Percentiles rank a stretch among this genome's conserved stretches.
These are phyloP conservation scores for Odiellus spinosus DNA, from an alignment of 2,888 invertebrate species.

Conservation along the genomic window DNA sequence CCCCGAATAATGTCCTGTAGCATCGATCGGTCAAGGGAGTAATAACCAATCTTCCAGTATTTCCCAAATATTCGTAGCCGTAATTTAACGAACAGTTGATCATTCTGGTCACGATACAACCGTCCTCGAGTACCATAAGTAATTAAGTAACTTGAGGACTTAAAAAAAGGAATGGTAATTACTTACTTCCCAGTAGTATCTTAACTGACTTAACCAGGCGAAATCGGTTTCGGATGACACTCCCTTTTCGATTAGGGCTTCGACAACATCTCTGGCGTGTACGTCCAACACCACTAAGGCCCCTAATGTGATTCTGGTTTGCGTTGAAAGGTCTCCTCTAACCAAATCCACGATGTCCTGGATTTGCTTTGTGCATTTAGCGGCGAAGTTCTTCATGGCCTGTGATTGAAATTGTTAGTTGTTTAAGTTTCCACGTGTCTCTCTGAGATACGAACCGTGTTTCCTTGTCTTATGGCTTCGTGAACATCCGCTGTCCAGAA, in stretches of 20 bases:
- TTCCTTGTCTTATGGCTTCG: slow-evolving; percentile 18
- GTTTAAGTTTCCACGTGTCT: neutral
- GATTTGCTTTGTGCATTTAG: slow-evolving; percentile 57
- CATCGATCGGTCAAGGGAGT: slow-evolving; percentile 36
- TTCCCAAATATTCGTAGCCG: slow-evolving; percentile 36
- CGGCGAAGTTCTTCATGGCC: slow-evolving; percentile 45
- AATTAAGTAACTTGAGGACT: neutral
- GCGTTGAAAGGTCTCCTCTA: slow-evolving; percentile 32
- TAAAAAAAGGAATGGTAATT: neutral
- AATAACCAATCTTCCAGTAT: slow-evolving; percentile 34
- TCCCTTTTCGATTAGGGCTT: slow-evolving; percentile 24
- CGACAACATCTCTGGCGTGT: slow-evolving; percentile 33
- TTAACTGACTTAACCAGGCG: slow-evolving; percentile 32
- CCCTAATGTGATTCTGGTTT: slow-evolving; percentile 33
- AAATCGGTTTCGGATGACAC: slow-evolving; percentile 32
- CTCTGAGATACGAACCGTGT: slow-evolving; percentile 5
- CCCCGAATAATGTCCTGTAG: slow-evolving; percentile 35
- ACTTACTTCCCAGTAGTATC: slow-evolving; percentile 35
- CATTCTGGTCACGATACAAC: slow-evolving; percentile 33
- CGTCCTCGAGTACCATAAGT: slow-evolving; percentile 24
- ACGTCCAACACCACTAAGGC: slow-evolving; percentile 76
- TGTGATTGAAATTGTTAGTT: no score
- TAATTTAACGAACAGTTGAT: slow-evolving; percentile 34
- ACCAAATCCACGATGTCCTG: slow-evolving; percentile 67
- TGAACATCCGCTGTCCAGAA: slow-evolving; percentile 32